Evolutionary conservation across 2,888 invertebrate genomes (phyloP).

Genomic region (Hirudinaria manillensis): DNA sequence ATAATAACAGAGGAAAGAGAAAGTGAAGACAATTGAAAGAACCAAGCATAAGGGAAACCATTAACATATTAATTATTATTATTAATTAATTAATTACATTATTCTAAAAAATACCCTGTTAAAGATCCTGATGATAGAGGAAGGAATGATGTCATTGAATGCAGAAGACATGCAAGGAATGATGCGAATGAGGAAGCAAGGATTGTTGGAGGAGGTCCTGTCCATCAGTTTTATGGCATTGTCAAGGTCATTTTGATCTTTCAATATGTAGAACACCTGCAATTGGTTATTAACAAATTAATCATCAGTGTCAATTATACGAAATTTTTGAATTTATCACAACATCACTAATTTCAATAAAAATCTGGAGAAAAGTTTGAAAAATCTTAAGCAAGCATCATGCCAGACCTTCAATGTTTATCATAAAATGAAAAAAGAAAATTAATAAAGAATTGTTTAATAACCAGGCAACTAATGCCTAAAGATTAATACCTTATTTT

Average conservation of each 20-base stretch:
- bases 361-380: too few relatives aligned
- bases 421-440: not conserved
- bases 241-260: constrained; percentile 21
- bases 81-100: too few relatives aligned
- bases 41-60: too few relatives aligned
- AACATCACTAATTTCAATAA: too few relatives aligned
- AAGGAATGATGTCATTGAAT: not conserved
- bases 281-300: not conserved
- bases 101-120: not conserved
- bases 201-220: not conserved
- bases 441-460: not conserved
- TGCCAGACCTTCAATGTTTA: not conserved
- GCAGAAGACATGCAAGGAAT: constrained; percentile 5
- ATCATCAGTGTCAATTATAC: not conserved
- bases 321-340: too few relatives aligned
- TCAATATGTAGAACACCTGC: constrained; percentile 22
- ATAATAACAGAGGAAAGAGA: too few relatives aligned
- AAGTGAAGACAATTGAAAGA: too few relatives aligned
- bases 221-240: constrained; percentile 18
- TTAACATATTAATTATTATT: too few relatives aligned
- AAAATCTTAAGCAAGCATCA: too few relatives aligned
- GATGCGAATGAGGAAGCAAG: constrained; percentile 11
- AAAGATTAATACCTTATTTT: constrained; percentile 11
- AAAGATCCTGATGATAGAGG: not conserved
- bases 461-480: not conserved